Base-by-base conservation (phyloP, 2,888 invertebrate genomes). In the Halictus quadricinctus region DNA sequence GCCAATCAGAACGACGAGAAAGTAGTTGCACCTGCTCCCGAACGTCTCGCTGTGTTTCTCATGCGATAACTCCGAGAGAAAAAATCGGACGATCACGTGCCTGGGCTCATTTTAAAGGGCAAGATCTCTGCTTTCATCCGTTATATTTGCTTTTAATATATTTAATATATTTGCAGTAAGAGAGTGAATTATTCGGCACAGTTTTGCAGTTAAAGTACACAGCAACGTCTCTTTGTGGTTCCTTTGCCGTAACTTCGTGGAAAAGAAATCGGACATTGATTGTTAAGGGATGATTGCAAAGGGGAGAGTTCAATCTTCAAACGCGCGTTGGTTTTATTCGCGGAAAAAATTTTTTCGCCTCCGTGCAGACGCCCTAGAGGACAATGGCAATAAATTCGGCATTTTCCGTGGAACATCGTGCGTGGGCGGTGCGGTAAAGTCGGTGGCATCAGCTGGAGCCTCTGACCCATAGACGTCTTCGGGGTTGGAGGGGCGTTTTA, bases 401-500 rank as follows among this genome's bases (percentile, higher is more conserved):
- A 36, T 66, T 7, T 66, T 36, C 36, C 18, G 36, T 29, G 18
- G 66, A n/a, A 36, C 66, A 66, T 66, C 66, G 66, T 66, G 8
- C 66, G 66, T 66, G 66, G 36, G 10, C 36, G 29, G 66, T 66
- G 18, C 66, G 36, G 66, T 66, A 66, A 36, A 36, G 15, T 18
- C 66, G 8, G 29, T 29, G 66, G 66, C 66, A 66, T 10, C 36
- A 29, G 66, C 66, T 36, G 36, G 8, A 36, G 66, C 66, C 36
- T 66, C 36, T 66, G 66, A 66, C 66, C 66, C 66, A 18, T 66
- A 66, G 66, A 66, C 58, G 25, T 69, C 66, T 72, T 66, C 25
- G 25, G 48, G 43, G 29, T 36, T 60, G 73, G 41, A 36, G 78
- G 69, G 76, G 79, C 79, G 73, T 85, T 83, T 82, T 75, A 79